These are phyloP conservation scores for Campylomormyrus numenius DNA, from an alignment of 2,113 vertebrate species.

Conservation along the genomic window DNA sequence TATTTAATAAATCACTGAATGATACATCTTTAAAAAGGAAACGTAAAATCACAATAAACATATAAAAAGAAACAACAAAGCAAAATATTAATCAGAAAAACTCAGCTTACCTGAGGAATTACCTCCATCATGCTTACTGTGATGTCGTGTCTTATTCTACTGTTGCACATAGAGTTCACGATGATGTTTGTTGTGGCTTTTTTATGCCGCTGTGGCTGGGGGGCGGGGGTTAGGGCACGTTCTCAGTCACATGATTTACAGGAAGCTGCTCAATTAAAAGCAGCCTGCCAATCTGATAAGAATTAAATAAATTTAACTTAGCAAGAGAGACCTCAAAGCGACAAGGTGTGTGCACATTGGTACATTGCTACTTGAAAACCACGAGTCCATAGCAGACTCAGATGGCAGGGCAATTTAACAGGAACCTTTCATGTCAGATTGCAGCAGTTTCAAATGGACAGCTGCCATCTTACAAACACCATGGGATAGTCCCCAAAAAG, in stretches of 20 bases:
- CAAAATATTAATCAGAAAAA: not conserved
- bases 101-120: not conserved
- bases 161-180: not conserved
- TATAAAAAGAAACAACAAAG: not conserved
- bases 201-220: not conserved
- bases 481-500: not conserved
- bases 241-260: not conserved
- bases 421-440: not conserved
- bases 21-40: not conserved
- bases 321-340: not conserved
- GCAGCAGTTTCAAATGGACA: not conserved
- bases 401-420: not conserved
- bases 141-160: not conserved
- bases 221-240: not conserved
- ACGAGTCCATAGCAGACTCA: not conserved
- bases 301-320: not conserved
- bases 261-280: not conserved
- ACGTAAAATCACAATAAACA: not conserved
- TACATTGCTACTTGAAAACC: not conserved
- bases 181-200: not conserved
- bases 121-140: not conserved
- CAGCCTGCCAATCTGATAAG: not conserved
- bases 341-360: too few relatives aligned
- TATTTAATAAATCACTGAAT: not conserved
- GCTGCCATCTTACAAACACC: not conserved